Evolutionary conservation across 53 echinoderm and acorn worm genomes (phyloP).

Genomic region (Astropecten irregularis): DNA sequence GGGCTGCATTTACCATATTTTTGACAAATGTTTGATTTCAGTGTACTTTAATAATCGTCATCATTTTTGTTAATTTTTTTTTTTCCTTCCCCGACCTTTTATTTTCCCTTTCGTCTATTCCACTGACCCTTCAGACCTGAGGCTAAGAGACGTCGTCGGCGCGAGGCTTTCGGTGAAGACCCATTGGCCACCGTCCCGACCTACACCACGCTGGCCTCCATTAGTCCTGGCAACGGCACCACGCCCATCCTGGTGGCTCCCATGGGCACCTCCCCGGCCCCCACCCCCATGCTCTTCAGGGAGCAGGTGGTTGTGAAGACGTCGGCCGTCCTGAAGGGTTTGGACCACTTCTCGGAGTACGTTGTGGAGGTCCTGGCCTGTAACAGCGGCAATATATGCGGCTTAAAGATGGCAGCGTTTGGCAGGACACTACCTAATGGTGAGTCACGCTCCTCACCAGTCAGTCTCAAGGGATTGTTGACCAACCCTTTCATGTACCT

Average conservation of each 20-base stretch:
- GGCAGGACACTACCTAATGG: conserved; percentile 84
- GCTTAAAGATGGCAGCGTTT: conserved; percentile 58
- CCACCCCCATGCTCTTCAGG: conserved; percentile 23
- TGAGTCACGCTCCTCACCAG: conserved; percentile 45
- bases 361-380: conserved; percentile 77
- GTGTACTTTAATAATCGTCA: too few relatives aligned
- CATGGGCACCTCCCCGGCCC: conserved; percentile 40
- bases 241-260: conserved; percentile 10
- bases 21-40: too few relatives aligned
- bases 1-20: too few relatives aligned
- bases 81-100: background rate
- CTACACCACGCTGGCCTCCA: background rate
- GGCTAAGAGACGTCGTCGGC: conserved; percentile 57
- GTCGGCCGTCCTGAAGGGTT: conserved; percentile 25
- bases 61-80: background rate
- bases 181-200: background rate
- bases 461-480: too few relatives aligned
- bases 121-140: conserved; percentile 55
- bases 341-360: conserved; percentile 89
- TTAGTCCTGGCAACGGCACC: conserved; percentile 16
- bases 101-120: conserved; percentile 14
- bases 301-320: conserved; percentile 47
- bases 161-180: conserved; percentile 49
- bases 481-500: background rate
- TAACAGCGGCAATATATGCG: conserved; percentile 59